phyloP scores from a whole-genome alignment of 1,140 invertebrate species.

The Drosophila suzukii region DNA sequence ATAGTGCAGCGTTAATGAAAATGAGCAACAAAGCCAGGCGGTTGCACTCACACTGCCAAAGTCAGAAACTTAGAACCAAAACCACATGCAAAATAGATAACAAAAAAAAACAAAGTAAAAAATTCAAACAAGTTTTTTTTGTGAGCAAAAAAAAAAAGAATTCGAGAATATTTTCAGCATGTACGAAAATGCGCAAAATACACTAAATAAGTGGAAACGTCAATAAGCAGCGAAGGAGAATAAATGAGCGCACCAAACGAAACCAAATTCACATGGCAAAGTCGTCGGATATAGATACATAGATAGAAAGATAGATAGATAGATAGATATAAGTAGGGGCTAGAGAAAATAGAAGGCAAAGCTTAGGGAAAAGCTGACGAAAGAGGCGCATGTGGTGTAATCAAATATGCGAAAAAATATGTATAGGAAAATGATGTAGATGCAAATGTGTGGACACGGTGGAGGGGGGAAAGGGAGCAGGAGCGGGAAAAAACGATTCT shows the following conservation, averaged over 20 bases:
- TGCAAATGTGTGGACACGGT: slow-evolving; percentile 46
- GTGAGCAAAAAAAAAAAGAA: slow-evolving; percentile 28
- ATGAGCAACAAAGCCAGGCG: slow-evolving; percentile 78
- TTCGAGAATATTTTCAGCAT: slow-evolving; percentile 63
- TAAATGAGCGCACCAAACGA: slow-evolving; percentile 63
- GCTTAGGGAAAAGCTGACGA: slow-evolving; percentile 59
- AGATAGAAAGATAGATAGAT: background rate
- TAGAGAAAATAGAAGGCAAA: slow-evolving; percentile 21
- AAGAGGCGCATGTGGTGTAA: slow-evolving; percentile 59
- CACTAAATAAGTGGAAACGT: slow-evolving; percentile 80
- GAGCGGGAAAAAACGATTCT: slow-evolving; percentile 25
- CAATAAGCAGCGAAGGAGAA: slow-evolving; percentile 63
- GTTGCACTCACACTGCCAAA: slow-evolving; percentile 40
- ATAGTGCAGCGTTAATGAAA: slow-evolving; percentile 76
- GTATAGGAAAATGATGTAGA: slow-evolving; percentile 54
- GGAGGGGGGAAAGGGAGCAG: background rate
- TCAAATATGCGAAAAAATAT: slow-evolving; percentile 68
- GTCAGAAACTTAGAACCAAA: slow-evolving; percentile 31
- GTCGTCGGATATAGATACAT: background rate
- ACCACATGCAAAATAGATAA: slow-evolving; percentile 71
- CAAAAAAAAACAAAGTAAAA: slow-evolving; percentile 17
- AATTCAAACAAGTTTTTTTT: slow-evolving; percentile 64
- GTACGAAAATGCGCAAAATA: slow-evolving; percentile 79
- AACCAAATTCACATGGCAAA: slow-evolving; percentile 57
- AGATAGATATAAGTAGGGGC: slow-evolving; percentile 11